Conservation (phyloP, 92 coral and sea anemone genomes). For the Epizoanthus ramosus region DNA sequence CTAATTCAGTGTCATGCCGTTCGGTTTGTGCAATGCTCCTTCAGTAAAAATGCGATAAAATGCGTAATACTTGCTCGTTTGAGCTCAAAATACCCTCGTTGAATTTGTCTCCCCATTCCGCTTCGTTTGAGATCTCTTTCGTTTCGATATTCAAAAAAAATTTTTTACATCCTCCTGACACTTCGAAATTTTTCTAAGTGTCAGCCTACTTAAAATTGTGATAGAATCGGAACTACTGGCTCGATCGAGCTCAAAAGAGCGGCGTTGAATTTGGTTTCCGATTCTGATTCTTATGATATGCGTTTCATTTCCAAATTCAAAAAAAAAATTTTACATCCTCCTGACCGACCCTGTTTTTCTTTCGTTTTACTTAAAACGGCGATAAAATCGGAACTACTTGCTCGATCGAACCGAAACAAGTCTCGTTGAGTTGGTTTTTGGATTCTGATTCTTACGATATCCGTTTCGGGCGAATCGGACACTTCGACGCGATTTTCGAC, state of each 20-base stretch:
- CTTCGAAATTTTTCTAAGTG: no score
- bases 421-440: slow-evolving; percentile 27
- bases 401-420: slow-evolving; percentile 14
- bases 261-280: no score
- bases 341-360: no score
- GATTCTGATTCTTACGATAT: slow-evolving; percentile 18
- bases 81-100: no score
- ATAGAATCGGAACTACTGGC: no score
- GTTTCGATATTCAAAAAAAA: slow-evolving; percentile 10
- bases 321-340: background rate
- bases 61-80: slow-evolving; percentile 1
- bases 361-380: background rate
- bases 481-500: no score
- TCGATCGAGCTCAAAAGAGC: no score
- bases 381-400: slow-evolving; percentile 21
- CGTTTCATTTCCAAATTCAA: background rate
- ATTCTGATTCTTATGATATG: no score
- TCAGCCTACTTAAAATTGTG: no score
- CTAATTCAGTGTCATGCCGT: no score
- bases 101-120: background rate
- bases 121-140: background rate
- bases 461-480: background rate
- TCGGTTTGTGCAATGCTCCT: no score
- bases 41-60: slow-evolving; percentile 21
- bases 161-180: background rate